Evolutionary conservation across 1,140 invertebrate genomes (phyloP).

Genomic region (Bombus balteatus): DNA sequence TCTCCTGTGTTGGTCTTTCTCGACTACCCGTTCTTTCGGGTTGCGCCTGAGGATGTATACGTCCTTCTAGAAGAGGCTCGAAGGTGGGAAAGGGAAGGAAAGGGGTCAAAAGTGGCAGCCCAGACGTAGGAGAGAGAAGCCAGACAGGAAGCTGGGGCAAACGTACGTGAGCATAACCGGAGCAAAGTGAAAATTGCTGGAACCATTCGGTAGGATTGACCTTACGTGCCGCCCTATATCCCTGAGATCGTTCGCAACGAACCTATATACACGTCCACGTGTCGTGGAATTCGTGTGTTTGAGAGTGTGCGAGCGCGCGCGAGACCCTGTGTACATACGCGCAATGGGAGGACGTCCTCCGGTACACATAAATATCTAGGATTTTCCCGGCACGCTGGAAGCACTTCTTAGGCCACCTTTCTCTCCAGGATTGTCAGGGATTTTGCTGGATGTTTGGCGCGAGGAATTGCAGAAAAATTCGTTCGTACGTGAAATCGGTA

Average conservation of each 20-base stretch:
- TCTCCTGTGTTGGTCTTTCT: neutral
- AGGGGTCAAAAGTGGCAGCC: neutral
- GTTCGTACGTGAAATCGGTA: slow-evolving; percentile 34
- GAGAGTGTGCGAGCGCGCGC: neutral
- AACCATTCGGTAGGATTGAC: slow-evolving; percentile 71
- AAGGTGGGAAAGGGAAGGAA: neutral
- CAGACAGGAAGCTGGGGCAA: slow-evolving; percentile 44
- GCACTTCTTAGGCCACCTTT: slow-evolving; percentile 47
- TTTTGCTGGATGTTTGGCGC: slow-evolving; percentile 20
- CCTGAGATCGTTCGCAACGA: slow-evolving; percentile 35
- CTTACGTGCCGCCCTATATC: slow-evolving; percentile 63
- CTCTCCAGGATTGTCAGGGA: slow-evolving; percentile 40
- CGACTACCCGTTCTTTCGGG: neutral
- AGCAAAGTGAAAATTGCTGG: slow-evolving; percentile 76
- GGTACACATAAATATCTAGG: slow-evolving; percentile 55
- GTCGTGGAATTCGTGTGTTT: slow-evolving; percentile 11
- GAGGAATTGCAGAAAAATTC: slow-evolving; percentile 46
- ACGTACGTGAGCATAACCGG: slow-evolving; percentile 68
- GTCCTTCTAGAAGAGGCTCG: neutral
- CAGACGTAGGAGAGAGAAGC: slow-evolving; percentile 30
- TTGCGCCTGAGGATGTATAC: slow-evolving; percentile 31
- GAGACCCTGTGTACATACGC: neutral
- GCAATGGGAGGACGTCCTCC: slow-evolving; percentile 5
- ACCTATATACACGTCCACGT: slow-evolving; percentile 16
- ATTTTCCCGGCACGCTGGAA: slow-evolving; percentile 9